Conservation (phyloP, 2,113 vertebrate genomes). For the Lepus americanus region DNA sequence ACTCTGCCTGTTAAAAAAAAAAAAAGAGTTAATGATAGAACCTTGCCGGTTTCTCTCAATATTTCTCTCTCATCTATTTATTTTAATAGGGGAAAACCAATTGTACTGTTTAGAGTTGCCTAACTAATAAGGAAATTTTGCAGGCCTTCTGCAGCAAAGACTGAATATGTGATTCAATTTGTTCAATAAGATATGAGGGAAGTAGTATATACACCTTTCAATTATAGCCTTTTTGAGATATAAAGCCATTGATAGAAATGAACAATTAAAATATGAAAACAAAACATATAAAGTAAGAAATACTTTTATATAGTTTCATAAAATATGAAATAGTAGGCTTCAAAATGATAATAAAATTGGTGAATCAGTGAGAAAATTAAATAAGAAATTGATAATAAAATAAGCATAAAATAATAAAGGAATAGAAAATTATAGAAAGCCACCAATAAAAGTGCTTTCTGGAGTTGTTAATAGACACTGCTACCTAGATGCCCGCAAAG, state of each 20-base stretch:
- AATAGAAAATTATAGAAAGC: neutral
- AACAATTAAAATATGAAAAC: neutral
- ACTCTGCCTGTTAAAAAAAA: neutral
- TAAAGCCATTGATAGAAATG: neutral
- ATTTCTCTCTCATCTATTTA: neutral
- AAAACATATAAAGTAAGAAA: neutral
- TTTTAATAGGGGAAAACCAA: neutral
- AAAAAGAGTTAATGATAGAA: neutral
- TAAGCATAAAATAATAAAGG: neutral
- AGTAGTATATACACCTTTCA: neutral
- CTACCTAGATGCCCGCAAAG: neutral
- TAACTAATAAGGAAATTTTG: neutral
- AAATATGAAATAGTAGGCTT: neutral
- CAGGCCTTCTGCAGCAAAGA: neutral
- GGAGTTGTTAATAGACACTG: neutral
- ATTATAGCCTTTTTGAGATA: neutral
- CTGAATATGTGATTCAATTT: neutral
- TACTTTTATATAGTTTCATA: neutral
- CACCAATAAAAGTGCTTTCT: neutral
- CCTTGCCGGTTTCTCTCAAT: neutral
- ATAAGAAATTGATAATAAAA: neutral
- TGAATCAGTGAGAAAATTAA: neutral
- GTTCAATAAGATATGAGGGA: neutral
- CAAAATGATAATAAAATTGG: neutral
- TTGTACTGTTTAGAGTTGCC: neutral